These are phyloP conservation scores for Gastrophryne carolinensis DNA, from an alignment of 2,797 vertebrate genomes.

Conservation along the genomic window DNA sequence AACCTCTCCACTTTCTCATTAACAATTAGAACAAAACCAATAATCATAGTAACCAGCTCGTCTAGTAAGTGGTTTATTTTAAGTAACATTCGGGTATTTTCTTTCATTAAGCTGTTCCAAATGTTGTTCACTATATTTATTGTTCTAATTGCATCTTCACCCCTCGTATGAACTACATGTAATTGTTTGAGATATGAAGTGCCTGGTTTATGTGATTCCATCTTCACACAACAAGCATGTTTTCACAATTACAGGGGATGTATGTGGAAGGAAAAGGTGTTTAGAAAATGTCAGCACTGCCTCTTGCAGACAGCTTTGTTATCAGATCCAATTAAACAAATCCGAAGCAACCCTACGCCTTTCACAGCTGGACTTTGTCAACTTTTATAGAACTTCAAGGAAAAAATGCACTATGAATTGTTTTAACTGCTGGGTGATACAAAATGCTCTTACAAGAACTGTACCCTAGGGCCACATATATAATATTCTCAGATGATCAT, in stretches of 20 bases:
- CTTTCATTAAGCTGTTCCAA: background rate
- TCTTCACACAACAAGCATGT: background rate
- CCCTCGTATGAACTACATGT: background rate
- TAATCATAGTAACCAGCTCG: background rate
- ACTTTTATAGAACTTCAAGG: background rate
- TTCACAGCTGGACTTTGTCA: constrained; percentile 7
- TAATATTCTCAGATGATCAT: too few species aligned
- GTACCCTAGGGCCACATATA: too few species aligned
- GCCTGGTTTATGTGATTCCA: background rate
- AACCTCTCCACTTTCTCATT: too few species aligned
- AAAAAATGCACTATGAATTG: too few species aligned
- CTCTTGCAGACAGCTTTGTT: constrained; percentile 5
- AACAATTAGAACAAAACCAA: background rate
- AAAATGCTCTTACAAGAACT: too few species aligned
- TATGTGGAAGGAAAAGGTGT: constrained; percentile 3
- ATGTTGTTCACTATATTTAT: background rate
- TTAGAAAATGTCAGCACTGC: constrained; percentile 7
- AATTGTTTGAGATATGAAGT: background rate
- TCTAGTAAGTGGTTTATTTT: background rate
- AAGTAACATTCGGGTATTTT: background rate
- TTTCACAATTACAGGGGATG: background rate
- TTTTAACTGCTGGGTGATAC: too few species aligned
- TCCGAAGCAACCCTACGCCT: background rate
- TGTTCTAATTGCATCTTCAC: background rate
- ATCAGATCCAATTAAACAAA: constrained; percentile 10